phyloP scores from a whole-genome alignment of 1,140 invertebrate species.

The Penaeus japonicus region DNA sequence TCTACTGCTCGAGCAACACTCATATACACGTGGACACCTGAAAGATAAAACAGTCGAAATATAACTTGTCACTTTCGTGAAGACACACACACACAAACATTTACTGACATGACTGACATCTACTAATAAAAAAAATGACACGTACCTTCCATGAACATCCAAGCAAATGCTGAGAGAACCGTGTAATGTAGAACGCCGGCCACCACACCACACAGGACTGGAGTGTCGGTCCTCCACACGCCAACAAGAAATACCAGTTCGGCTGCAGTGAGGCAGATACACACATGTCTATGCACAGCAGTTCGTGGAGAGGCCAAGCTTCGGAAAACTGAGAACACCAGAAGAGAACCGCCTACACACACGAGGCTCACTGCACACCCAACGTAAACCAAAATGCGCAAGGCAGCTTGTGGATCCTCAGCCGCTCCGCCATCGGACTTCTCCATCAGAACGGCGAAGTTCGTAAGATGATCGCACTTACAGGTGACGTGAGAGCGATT shows the following conservation, averaged over 20 bases:
- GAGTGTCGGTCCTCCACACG: conserved; percentile 85
- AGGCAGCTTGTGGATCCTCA: conserved; percentile 67
- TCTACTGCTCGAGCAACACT: conserved; percentile 95
- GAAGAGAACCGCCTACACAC: conserved; percentile 81
- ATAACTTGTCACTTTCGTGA: not conserved
- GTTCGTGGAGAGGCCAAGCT: conserved; percentile 83
- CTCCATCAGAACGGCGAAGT: conserved; percentile 95
- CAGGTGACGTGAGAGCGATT: conserved; percentile 91
- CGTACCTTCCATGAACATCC: conserved; percentile 95
- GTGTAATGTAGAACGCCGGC: conserved; percentile 93
- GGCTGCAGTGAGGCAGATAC: conserved; percentile 87
- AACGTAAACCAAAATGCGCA: conserved; percentile 83
- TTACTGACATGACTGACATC: too few relatives aligned
- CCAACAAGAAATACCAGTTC: conserved; percentile 92
- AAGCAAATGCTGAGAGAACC: conserved; percentile 92
- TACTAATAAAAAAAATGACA: not conserved
- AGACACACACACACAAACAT: too few relatives aligned
- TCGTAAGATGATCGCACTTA: conserved; percentile 93
- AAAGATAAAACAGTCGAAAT: conserved; percentile 60
- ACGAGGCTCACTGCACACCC: conserved; percentile 87
- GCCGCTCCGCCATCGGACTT: conserved; percentile 72
- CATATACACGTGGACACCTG: conserved; percentile 92
- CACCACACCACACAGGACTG: conserved; percentile 86
- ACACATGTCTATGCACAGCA: conserved; percentile 94
- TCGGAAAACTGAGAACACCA: conserved; percentile 84